A percentile compares a stretch with the other conserved stretches of the same genome.
phyloP scores from a whole-genome alignment of 2,888 invertebrate genomes.

The Pegoplata infirma region DNA sequence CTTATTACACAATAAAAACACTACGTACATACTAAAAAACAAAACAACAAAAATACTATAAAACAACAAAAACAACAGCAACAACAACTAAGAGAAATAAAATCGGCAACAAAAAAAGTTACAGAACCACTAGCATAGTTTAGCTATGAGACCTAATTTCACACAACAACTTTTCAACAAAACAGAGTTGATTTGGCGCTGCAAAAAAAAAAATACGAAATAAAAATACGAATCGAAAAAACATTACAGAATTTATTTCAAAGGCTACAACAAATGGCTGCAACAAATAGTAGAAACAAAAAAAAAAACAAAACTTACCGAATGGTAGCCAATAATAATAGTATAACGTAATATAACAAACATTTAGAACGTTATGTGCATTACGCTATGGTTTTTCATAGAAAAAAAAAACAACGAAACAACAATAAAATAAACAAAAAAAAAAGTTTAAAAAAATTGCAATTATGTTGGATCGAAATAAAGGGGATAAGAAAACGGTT shows the following conservation, averaged over 20 bases:
- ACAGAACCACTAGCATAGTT: constrained; percentile 62
- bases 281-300: constrained; percentile 37
- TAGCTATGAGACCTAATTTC: constrained; percentile 61
- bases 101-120: constrained; percentile 43
- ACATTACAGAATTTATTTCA: constrained; percentile 31
- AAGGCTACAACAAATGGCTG: constrained; percentile 41
- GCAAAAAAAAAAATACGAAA: constrained; percentile 27
- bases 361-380: constrained; percentile 59
- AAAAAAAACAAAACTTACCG: constrained; percentile 41
- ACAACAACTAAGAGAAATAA: not conserved
- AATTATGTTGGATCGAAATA: constrained; percentile 10
- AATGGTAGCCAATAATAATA: constrained; percentile 52
- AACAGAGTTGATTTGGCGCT: constrained; percentile 58
- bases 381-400: constrained; percentile 44
- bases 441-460: constrained; percentile 15
- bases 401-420: not conserved
- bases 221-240: constrained; percentile 10
- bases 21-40: constrained; percentile 37
- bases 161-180: constrained; percentile 61
- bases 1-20: constrained; percentile 76
- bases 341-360: constrained; percentile 58
- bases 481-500: constrained; percentile 3
- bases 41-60: constrained; percentile 37
- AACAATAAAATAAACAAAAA: constrained; percentile 4
- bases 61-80: constrained; percentile 31